Percentiles rank a stretch among this genome's conserved stretches.
Conservation (phyloP, 2,797 vertebrate genomes). For the Bovichtus diacanthus region DNA sequence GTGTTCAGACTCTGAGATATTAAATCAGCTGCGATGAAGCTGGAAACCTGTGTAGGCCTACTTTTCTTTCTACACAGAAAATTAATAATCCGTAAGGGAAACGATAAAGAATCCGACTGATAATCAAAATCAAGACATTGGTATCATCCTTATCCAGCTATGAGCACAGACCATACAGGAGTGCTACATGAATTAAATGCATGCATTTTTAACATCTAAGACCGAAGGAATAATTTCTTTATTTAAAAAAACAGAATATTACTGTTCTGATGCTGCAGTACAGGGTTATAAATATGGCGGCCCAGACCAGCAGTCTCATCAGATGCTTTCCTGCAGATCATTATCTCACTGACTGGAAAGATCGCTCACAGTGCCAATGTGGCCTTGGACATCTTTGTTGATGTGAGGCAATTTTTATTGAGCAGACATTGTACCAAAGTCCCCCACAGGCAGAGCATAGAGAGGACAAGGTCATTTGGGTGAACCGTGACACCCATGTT, state of each 20-base stretch:
- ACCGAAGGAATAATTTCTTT: too few relatives aligned
- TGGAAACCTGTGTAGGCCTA: too few relatives aligned
- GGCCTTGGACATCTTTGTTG: constrained; percentile 25
- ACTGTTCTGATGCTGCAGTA: constrained; percentile 1
- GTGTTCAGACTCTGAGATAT: too few relatives aligned
- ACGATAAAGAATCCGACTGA: too few relatives aligned
- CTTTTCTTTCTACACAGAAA: too few relatives aligned
- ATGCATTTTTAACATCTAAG: background rate
- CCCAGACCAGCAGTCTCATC: constrained; percentile 13
- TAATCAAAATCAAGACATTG: too few relatives aligned
- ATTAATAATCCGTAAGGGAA: too few relatives aligned
- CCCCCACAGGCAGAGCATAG: constrained; percentile 2
- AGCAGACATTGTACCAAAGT: constrained; percentile 4
- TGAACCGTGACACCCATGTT: constrained; percentile 1
- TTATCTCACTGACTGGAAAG: constrained; percentile 34
- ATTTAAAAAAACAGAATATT: background rate
- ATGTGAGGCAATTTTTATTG: constrained; percentile 40
- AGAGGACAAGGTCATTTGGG: constrained; percentile 50
- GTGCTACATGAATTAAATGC: background rate
- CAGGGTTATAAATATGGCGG: background rate
- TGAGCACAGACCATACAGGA: background rate
- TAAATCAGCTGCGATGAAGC: too few relatives aligned
- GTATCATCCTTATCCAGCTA: too few relatives aligned
- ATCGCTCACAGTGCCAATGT: constrained; percentile 11
- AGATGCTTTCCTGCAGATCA: constrained; percentile 27